Evolutionary conservation across 2,888 invertebrate species (phyloP), one percentile per base, ranked within the genome.

Genomic region (Oegoconia quadripuncta): DNA sequence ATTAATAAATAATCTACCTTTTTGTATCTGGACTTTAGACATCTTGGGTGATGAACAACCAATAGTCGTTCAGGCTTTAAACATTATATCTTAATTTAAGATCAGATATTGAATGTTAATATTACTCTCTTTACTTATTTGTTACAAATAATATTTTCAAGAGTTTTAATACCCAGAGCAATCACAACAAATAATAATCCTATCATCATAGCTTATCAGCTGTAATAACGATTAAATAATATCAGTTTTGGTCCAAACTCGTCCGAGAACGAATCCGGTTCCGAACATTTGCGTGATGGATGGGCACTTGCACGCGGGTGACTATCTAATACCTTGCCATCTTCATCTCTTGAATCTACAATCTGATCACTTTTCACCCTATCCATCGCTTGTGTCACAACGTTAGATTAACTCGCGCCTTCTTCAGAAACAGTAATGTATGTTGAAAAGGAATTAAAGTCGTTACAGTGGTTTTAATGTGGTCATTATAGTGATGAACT

Each of bases 261-360:
- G 74, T 71, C 73, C 44, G 52, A 41, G 48, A 51, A 50, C 42
- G 55, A 67, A 80, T 80, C 83, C 84, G 86, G 84, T 84, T 84
- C 55, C 46, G 55, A 68, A 64, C 74, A 69, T 81, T 81, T 62
- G 77, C 80, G 79, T 84, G 86, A 84, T 81, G 83, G 76, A 83
- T 84, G 73, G 62, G 57, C 73, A 71, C 65, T 67, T 69, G 73
- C 72, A 74, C 74, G 73, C 75, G 68, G 64, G 3, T 31, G 18
- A 51, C 59, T 50, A 45, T 57, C 45, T 18, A 34, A 46, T 52
- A 77, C 71, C 45, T 55, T 44, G 12, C 35, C 27, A 56, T 42
- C 36, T 8, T 39, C 36, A 54, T 42, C 46, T 41, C 34, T 14
- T 25, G 56, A 51, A 51, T 49, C 48, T 44, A 43, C 46, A 40